phyloP scores from a whole-genome alignment of 2,888 invertebrate genomes.

The Lysandra bellargus region DNA sequence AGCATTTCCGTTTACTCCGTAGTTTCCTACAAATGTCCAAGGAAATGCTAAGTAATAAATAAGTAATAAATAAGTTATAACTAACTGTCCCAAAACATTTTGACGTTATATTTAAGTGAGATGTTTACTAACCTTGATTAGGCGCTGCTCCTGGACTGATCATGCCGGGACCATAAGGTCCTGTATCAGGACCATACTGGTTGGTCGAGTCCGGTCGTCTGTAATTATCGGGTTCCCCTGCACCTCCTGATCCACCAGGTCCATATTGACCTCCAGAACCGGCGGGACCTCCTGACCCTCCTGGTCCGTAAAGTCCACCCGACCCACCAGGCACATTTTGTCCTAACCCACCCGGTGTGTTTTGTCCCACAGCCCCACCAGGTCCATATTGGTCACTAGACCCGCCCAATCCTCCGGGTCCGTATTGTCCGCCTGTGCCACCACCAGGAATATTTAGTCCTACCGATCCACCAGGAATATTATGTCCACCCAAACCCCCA shows the following conservation, averaged over 20 bases:
- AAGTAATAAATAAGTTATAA: not conserved
- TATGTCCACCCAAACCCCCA: slow-evolving; percentile 37
- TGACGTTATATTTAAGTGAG: not conserved
- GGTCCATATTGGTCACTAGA: slow-evolving; percentile 30
- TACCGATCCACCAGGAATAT: slow-evolving; percentile 19
- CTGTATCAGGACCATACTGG: slow-evolving; percentile 34
- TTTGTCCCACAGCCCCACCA: slow-evolving; percentile 31
- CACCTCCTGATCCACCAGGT: slow-evolving; percentile 34
- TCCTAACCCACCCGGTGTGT: slow-evolving; percentile 30
- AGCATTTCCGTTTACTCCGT: not conserved
- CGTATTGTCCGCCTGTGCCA: slow-evolving; percentile 32
- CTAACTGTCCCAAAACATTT: not conserved
- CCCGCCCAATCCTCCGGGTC: not conserved
- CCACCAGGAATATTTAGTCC: slow-evolving; percentile 12
- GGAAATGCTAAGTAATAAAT: no score
- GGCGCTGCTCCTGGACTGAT: slow-evolving; percentile 15
- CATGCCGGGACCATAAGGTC: slow-evolving; percentile 29
- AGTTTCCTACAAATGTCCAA: not conserved
- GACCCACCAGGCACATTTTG: slow-evolving; percentile 23
- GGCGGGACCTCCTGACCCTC: slow-evolving; percentile 32
- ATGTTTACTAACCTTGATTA: not conserved
- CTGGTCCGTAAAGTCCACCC: slow-evolving; percentile 34
- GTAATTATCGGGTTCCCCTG: slow-evolving; percentile 5
- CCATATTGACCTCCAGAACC: slow-evolving; percentile 32
- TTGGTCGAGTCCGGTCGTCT: not conserved